Evolutionary conservation across 2,888 invertebrate species (phyloP), one percentile per base, ranked within the genome.

Genomic region (Tenthredo notha): DNA sequence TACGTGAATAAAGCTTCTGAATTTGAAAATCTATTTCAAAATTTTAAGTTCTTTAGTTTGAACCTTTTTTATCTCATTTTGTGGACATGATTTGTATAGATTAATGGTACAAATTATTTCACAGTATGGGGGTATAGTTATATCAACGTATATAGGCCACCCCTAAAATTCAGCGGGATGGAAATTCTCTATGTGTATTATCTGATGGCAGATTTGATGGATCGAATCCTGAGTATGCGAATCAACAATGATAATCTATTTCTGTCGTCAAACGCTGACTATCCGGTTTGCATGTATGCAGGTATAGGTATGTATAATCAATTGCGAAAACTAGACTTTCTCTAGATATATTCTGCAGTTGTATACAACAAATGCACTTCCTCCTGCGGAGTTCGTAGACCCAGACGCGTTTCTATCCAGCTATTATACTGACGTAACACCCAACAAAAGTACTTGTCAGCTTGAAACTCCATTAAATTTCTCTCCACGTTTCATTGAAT

Each of bases 361-460:
- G 29, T 21, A 37, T 58, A 21, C 37, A 80, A 61, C 78, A 80
- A 80, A 80, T 80, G 61, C 37, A 61, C 37, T 61, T 61, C n/a
- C 78, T 61, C 37, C 78, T 12, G 25, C 33, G 6, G 67, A 40
- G 80, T 80, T 80, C 61, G 80, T 61, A 61, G 58, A 80, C 80
- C 61, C 80, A 61, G 61, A 80, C 61, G 25, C 40, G 43, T 77
- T 54, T 54, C 77, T 80, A 80, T 58, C 61, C 61, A 61, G 21
- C 80, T 58, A 80, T 80, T 80, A 61, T 80, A 61, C 80, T 12
- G 40, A 80, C 40, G 80, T 61, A 80, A 80, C 61, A 58, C 21
- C 58, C 58, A 61, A 80, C 80, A 80, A 80, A 58, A 80, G 43
- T 43, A 74, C 80, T 80, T 58, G 80, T 80, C 80, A 80, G 80